Evolutionary conservation across 2,888 invertebrate genomes (phyloP), one percentile per base, ranked within the genome.

Genomic region (Mystacides longicornis): DNA sequence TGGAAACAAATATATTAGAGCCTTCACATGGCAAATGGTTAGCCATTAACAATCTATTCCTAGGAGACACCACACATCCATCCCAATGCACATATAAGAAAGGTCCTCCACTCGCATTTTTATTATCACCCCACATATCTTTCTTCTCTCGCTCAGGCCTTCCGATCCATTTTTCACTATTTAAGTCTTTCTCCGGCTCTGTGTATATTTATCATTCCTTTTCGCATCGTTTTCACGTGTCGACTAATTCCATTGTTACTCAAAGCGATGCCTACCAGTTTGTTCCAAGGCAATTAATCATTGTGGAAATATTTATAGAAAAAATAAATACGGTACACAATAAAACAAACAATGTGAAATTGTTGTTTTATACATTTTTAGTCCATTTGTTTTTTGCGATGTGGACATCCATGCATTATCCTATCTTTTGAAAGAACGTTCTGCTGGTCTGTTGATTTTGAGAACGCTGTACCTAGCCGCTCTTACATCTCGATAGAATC

Each of bases 41-140:
- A 52, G 43, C 31, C 56, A 56, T 56, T 56, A 56, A 56, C 56
- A 56, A 56, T 31, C 33, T 49, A 56, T 52, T 51, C 56, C 49
- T 42, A 14, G 1, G 56, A 42, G 52, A 45, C 37, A 19, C 20
- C 19, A 31, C 14, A 22, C 16, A 48, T 46, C 46, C 46, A 37
- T 37, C 37, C 11, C 27, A 7, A 5, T 37, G 16, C 16, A 14
- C 37, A 37, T 37, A 4, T 37, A 7, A 3, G 37, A 37, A 37
- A 37, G 37, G 37, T 37, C 14, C 16, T n/a, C 27, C 16, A 37
- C 37, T 27, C 37, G 16, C 7, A 48, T n/a, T 23, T 48, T 48
- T 48, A 48, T 48, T 48, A 20, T 7, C 48, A 23, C 5, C 21
- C 14, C 5, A 23, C 20, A 48, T 48, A 23, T 48, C 16, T 4